Percentiles rank a stretch among this genome's conserved stretches.
Conservation (phyloP, 1,140 invertebrate species). For the Nasonia giraulti region DNA sequence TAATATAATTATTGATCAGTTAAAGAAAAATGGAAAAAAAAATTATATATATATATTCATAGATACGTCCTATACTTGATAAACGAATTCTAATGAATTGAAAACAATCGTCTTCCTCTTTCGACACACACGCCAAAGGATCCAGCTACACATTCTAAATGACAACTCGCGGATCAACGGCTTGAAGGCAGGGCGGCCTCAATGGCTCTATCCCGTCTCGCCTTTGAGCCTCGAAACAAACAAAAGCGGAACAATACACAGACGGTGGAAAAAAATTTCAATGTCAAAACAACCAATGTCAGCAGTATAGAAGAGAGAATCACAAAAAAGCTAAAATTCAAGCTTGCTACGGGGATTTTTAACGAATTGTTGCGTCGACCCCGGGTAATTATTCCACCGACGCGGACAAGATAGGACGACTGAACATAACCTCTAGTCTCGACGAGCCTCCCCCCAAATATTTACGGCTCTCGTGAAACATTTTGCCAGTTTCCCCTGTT, state of each 20-base stretch:
- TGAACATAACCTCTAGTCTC: neutral
- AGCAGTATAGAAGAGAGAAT: neutral
- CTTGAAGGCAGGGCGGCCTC: neutral
- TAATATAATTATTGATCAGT: too few relatives aligned
- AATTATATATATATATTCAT: neutral
- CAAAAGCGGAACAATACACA: neutral
- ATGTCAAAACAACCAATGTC: neutral
- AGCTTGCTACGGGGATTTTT: neutral
- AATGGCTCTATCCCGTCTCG: neutral
- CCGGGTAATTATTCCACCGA: constrained; percentile 30
- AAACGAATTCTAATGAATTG: neutral
- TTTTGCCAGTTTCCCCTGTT: neutral
- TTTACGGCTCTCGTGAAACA: constrained; percentile 18
- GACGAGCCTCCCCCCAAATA: constrained; percentile 17
- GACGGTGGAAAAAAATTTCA: constrained; percentile 15
- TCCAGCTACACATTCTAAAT: neutral
- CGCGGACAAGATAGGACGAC: constrained; percentile 21
- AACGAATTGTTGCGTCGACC: constrained; percentile 18
- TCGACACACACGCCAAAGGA: neutral
- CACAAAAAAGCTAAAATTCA: neutral
- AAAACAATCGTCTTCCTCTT: neutral
- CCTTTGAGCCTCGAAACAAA: neutral
- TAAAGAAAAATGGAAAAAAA: neutral
- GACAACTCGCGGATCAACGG: constrained; percentile 10
- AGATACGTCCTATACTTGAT: neutral